phyloP scores from a whole-genome alignment of 2,797 vertebrate species.

The Chromis chromis region DNA sequence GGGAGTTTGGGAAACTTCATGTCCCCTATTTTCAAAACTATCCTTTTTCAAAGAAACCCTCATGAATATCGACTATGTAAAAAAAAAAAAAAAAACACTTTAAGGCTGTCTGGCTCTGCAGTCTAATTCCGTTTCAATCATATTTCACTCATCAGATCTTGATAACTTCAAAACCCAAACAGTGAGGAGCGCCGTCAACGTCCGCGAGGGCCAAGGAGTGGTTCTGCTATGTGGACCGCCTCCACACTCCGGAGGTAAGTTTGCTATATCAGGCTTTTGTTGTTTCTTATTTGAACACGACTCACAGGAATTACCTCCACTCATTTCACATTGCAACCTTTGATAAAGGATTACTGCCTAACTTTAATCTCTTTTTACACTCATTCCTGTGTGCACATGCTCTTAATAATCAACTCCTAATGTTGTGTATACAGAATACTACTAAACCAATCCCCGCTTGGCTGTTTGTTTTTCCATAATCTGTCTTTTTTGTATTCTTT shows the following conservation, averaged over 20 bases:
- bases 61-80: constrained; percentile 3
- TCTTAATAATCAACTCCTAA: constrained; percentile 32
- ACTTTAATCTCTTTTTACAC: constrained; percentile 32
- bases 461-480: constrained; percentile 10
- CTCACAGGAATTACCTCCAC: constrained; percentile 23
- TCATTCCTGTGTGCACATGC: constrained; percentile 23
- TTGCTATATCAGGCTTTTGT: neutral
- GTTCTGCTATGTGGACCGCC: constrained; percentile 93
- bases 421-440: constrained; percentile 45
- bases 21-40: constrained; percentile 36
- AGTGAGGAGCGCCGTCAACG: constrained; percentile 90
- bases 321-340: constrained; percentile 34
- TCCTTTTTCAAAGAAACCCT: constrained; percentile 42
- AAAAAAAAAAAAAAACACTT: constrained; percentile 3
- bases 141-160: constrained; percentile 83
- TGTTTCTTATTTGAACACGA: constrained; percentile 17
- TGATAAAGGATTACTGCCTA: constrained; percentile 39
- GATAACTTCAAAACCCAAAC: constrained; percentile 90
- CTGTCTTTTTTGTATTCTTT: neutral
- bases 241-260: constrained; percentile 90
- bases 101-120: neutral
- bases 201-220: constrained; percentile 95
- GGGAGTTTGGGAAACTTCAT: constrained; percentile 28
- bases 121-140: constrained; percentile 16
- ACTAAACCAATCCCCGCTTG: constrained; percentile 15